Evolutionary conservation across 2,797 vertebrate genomes (phyloP), one percentile per base, ranked within the genome.

Genomic region (Phaenicophaeus curvirostris): DNA sequence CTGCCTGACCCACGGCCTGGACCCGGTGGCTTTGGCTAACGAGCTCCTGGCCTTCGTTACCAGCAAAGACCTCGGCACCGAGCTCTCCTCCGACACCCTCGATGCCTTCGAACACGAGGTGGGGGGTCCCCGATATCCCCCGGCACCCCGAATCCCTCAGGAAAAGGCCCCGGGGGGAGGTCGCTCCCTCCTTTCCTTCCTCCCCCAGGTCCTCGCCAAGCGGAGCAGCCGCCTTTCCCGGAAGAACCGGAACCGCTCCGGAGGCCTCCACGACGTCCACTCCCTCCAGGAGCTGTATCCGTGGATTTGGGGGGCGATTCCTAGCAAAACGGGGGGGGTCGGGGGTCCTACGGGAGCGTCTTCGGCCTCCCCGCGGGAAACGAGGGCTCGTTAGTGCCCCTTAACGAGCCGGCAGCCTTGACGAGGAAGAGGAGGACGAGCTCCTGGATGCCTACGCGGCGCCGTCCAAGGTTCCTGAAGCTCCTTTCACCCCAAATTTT

Each of bases 41-140:
- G 98, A 99, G 96, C 98, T 99, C 95, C 75, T 99, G 51, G 99
- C 99, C 35, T 99, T 98, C 86, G 98, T 98, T 71, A 90, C 78
- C 4, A 57, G 13, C 57, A 96, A 48, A 77, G 92, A 37, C 66
- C 98, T 85, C 0, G 68, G 21, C 6, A 66, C 5, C 2, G 93
- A 89, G 19, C 98, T 99, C 20, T 97, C 91, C 18, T 1, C 92
- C 5, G 96, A 98, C 54, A 91, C 50, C 62, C 97, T 99, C 79
- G 97, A 97, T 15, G 96, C 97, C 53, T 99, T 99, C 59, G 98
- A 99, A 82, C 98, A 99, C 6, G 99, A 99, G 98, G 99, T 99
- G 93, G 94, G 94, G 46, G 15, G 11, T 12, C 31, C 50, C 84
- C 73, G 41, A 42, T 42, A 16, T 42, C 41, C 41, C 13, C 13